Conservation (phyloP, 2,888 invertebrate species). For the Arenicola marina region DNA sequence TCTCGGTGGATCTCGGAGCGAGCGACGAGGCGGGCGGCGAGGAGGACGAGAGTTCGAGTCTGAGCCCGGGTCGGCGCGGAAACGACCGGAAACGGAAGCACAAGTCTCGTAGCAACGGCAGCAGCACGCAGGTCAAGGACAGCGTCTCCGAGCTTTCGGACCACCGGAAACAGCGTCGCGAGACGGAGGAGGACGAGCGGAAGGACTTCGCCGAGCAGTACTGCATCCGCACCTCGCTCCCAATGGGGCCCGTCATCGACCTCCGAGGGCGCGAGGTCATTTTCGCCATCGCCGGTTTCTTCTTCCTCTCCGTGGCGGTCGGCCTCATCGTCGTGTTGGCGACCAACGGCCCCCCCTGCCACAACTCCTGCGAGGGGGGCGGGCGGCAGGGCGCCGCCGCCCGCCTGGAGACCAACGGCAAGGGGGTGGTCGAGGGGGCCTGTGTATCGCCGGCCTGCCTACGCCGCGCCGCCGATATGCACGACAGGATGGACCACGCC, state of each 20-base stretch:
- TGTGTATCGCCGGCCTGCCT: conserved; percentile 18
- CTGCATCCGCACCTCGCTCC: not conserved
- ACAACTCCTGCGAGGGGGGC: not conserved
- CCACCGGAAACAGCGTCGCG: too few species aligned
- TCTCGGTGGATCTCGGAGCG: too few species aligned
- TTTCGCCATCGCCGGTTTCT: conserved; percentile 36
- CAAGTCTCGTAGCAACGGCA: too few species aligned
- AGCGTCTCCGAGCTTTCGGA: too few species aligned
- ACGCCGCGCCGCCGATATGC: conserved; percentile 14
- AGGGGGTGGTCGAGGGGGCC: not conserved
- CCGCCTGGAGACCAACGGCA: not conserved
- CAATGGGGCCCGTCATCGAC: conserved; percentile 28
- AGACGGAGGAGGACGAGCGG: too few species aligned
- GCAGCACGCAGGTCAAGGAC: too few species aligned
- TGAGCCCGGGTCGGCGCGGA: too few species aligned
- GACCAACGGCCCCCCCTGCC: conserved; percentile 4
- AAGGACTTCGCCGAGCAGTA: too few species aligned
- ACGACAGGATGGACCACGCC: conserved; percentile 70
- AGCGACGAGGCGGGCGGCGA: too few species aligned
- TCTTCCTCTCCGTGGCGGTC: conserved; percentile 32
- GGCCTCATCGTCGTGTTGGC: conserved; percentile 33
- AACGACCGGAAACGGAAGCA: too few species aligned
- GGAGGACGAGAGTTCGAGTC: too few species aligned
- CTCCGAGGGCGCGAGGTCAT: conserved; percentile 36
- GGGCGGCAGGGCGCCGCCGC: not conserved